A percentile compares a stretch with the other conserved stretches of the same genome.
Conservation (phyloP, 1,140 invertebrate genomes). For the Laodelphax striatellus region DNA sequence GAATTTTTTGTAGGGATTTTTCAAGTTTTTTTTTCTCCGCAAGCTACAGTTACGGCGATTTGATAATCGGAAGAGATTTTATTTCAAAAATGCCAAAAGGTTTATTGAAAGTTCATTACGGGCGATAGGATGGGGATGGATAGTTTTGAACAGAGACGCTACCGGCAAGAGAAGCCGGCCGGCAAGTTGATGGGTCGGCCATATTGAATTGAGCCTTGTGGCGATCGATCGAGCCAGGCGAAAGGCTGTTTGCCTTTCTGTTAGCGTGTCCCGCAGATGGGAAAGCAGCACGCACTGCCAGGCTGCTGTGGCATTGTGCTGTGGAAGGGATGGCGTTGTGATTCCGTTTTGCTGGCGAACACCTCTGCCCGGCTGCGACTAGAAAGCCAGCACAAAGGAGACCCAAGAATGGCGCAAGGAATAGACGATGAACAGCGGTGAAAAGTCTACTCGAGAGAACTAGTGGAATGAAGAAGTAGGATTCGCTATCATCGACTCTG, state of each 20-base stretch:
- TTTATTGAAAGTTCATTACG: too few relatives aligned
- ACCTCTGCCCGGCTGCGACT: conserved; percentile 27
- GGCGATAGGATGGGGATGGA: neutral
- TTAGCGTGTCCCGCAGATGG: neutral
- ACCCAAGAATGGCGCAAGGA: conserved; percentile 25
- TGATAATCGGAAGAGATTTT: too few relatives aligned
- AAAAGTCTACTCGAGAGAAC: conserved; percentile 25
- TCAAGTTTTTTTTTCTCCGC: too few relatives aligned
- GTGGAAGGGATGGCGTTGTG: neutral
- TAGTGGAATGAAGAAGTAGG: conserved; percentile 32
- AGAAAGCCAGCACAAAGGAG: conserved; percentile 27
- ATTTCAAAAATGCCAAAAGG: too few relatives aligned
- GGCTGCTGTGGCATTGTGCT: neutral
- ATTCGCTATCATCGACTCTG: conserved; percentile 33
- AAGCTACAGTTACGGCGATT: too few relatives aligned
- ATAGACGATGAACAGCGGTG: conserved; percentile 19
- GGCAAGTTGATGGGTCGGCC: neutral
- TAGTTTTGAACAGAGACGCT: neutral
- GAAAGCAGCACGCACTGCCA: conserved; percentile 8
- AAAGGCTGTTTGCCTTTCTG: neutral
- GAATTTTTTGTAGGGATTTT: too few relatives aligned
- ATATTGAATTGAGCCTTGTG: neutral
- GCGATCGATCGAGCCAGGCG: too few relatives aligned
- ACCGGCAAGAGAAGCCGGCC: neutral
- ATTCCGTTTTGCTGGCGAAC: conserved; percentile 12